Percentiles rank a stretch among this genome's conserved stretches.
Conservation (phyloP, 2,888 invertebrate genomes). For the Chloromyia formosa region DNA sequence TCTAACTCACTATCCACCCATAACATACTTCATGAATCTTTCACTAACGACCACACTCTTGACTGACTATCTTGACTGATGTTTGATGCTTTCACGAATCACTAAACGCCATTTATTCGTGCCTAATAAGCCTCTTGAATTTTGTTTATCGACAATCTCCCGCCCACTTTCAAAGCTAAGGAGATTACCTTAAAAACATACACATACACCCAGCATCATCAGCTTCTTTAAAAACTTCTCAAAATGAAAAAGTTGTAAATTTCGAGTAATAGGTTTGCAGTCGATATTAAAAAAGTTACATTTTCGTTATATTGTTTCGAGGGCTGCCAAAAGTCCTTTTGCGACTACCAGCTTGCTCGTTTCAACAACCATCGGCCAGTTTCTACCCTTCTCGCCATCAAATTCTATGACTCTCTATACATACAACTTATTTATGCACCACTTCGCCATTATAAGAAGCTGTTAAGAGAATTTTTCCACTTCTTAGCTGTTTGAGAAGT, state of each 20-base stretch:
- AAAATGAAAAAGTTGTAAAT: constrained; percentile 33
- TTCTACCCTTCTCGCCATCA: not conserved
- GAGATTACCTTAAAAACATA: too few relatives aligned
- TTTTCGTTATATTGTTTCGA: constrained; percentile 24
- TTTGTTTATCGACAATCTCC: too few relatives aligned
- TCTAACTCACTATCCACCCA: too few relatives aligned
- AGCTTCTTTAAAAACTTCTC: too few relatives aligned
- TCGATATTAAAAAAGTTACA: constrained; percentile 40
- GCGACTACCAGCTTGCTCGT: not conserved
- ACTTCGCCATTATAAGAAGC: constrained; percentile 38
- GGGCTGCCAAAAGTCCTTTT: not conserved
- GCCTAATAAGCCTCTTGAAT: too few relatives aligned
- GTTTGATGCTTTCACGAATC: too few relatives aligned
- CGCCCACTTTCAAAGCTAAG: too few relatives aligned
- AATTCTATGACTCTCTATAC: not conserved
- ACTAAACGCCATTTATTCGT: too few relatives aligned
- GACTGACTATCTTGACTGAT: too few relatives aligned
- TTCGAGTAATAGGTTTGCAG: constrained; percentile 29
- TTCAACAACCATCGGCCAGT: not conserved
- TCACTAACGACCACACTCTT: too few relatives aligned
- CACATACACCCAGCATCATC: too few relatives aligned
- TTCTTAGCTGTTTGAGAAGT: constrained; percentile 33
- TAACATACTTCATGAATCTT: too few relatives aligned
- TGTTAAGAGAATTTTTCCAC: constrained; percentile 34
- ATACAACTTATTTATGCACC: constrained; percentile 28